Percentiles rank a stretch among this genome's conserved stretches.
phyloP scores from a whole-genome alignment of 2,888 invertebrate species.

The Rotaria macrura region DNA sequence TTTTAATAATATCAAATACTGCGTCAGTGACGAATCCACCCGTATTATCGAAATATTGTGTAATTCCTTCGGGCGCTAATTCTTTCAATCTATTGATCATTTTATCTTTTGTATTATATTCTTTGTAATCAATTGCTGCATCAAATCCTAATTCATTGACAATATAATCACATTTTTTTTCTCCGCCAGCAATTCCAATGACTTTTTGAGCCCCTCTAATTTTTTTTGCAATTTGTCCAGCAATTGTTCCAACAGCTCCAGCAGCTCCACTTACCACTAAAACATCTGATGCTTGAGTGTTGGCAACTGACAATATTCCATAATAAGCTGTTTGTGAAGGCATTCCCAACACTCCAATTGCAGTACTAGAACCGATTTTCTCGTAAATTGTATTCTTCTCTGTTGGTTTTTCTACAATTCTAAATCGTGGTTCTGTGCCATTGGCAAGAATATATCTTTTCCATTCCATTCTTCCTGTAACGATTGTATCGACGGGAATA shows the following conservation, averaged over 20 bases:
- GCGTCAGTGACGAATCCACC: background rate
- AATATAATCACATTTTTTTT: slow-evolving; percentile 45
- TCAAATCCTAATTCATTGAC: slow-evolving; percentile 43
- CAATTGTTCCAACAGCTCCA: background rate
- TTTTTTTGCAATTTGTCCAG: background rate
- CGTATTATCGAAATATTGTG: too few relatives aligned
- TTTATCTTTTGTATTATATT: slow-evolving; percentile 37
- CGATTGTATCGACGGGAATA: background rate
- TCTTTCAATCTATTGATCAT: slow-evolving; percentile 39
- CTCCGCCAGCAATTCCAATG: slow-evolving; percentile 49
- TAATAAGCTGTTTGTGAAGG: background rate
- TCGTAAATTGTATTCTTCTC: background rate
- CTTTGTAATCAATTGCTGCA: slow-evolving; percentile 47
- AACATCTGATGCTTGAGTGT: slow-evolving; percentile 1
- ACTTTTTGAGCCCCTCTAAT: slow-evolving; percentile 36
- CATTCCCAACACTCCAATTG: background rate
- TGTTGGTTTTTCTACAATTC: background rate
- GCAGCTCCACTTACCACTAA: slow-evolving; percentile 5
- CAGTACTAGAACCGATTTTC: background rate
- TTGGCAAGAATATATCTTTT: slow-evolving; percentile 9
- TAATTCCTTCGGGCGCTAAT: background rate
- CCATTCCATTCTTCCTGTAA: slow-evolving; percentile 11
- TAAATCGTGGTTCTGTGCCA: background rate
- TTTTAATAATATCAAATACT: background rate
- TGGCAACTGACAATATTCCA: background rate